These are phyloP conservation scores for Salvelinus fontinalis DNA, from an alignment of 2,113 vertebrate species.

Conservation along the genomic window DNA sequence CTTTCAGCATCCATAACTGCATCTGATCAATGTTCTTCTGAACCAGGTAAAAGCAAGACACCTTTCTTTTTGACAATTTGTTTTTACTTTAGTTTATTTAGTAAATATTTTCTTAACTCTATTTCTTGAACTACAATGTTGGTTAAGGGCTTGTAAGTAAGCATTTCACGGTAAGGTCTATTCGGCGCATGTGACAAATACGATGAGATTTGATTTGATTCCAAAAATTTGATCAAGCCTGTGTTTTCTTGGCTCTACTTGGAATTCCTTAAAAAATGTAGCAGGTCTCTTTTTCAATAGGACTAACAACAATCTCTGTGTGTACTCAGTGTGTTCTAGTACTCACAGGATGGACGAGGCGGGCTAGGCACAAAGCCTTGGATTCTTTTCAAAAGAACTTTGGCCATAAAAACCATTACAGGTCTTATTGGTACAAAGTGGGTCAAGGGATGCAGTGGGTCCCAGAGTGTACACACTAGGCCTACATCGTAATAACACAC, in stretches of 20 bases:
- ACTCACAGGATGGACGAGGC: conserved; percentile 9
- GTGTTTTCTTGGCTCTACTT: not conserved
- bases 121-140: no score
- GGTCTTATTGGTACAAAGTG: conserved; percentile 51
- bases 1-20: not conserved
- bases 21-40: not conserved
- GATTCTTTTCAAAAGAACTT: conserved; percentile 44
- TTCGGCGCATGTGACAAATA: no score
- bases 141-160: no score
- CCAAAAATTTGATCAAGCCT: not conserved
- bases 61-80: no score
- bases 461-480: not conserved
- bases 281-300: not conserved
- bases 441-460: conserved; percentile 1
- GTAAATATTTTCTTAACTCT: no score
- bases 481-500: not conserved
- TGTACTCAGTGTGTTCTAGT: conserved; percentile 16
- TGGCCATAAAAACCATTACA: conserved; percentile 37
- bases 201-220: not conserved
- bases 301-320: conserved; percentile 13
- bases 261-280: conserved; percentile 23
- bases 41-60: not conserved
- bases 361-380: conserved; percentile 10
- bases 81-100: no score
- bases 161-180: no score